Evolutionary conservation across 2,888 invertebrate species (phyloP), one percentile per base, ranked within the genome.

Genomic region (Drosophila flavopinicola): DNA sequence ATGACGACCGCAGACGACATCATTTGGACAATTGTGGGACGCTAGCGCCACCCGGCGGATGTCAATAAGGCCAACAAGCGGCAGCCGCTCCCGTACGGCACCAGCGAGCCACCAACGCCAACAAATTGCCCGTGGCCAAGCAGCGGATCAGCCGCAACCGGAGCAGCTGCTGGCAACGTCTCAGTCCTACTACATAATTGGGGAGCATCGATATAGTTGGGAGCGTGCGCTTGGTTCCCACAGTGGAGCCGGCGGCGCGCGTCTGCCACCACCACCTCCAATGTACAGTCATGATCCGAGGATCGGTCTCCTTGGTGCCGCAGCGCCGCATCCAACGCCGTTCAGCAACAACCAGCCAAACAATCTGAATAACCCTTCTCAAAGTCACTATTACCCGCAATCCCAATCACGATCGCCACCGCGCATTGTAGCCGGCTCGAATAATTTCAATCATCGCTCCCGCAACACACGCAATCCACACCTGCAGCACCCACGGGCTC

Each of bases 401-500:
- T n/a, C 17, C 9, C 25, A 25, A 24, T 6, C 33, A 13, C 6
- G n/a, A n/a, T n/a, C 63, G 5, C 4, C 13, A 32, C 20, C 61
- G n/a, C 75, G 72, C 38, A 64, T 80, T 41, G 67, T 64, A 24
- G 78, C 83, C 15, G 79, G 84, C 35, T 69, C 79, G 0, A 80
- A 83, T 30, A 85, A 79, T 49, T 73, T 79, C 0, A 66, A 67
- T 63, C 65, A 53, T 11, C 75, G 73, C 17, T 39, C 65, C 6
- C 71, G 75, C 24, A 30, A 48, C 17, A 13, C 35, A 32, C 71
- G 75, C 41, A 63, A 71, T 33, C 39, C 29, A 10, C 33, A 39
- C 29, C 27, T 35, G 9, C 53, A 42, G 7, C 67, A 48, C 4
- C 32, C 27, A 29, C 49, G 23, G 45, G 10, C n/a, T 7, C 54